Conservation (phyloP, 2,113 vertebrate species). For the Eclectus roratus region DNA sequence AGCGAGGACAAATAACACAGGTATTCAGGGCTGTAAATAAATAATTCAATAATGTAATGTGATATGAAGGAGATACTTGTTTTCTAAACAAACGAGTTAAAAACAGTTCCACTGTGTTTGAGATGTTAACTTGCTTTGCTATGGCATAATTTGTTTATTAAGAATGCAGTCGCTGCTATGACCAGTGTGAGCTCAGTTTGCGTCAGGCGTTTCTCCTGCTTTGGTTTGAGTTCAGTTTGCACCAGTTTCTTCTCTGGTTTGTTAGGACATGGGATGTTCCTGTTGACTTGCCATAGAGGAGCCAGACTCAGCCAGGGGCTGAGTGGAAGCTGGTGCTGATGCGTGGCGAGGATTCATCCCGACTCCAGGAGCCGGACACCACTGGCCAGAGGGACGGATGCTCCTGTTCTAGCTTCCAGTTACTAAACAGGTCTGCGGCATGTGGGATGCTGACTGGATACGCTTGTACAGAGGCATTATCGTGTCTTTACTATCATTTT, state of each 20-base stretch:
- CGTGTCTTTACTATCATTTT: background rate
- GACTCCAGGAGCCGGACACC: fast-evolving
- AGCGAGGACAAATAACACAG: slow-evolving; percentile 19
- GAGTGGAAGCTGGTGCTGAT: fast-evolving
- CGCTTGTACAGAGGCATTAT: background rate
- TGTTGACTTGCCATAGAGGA: background rate
- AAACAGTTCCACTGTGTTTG: slow-evolving; percentile 39
- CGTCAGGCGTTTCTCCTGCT: background rate
- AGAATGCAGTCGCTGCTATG: background rate
- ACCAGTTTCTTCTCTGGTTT: background rate
- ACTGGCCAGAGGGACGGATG: fast-evolving
- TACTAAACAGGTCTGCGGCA: too few relatives aligned
- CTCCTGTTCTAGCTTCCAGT: background rate
- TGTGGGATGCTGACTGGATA: background rate
- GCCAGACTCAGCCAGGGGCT: background rate
- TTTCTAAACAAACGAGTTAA: slow-evolving; percentile 53
- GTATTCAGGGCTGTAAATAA: slow-evolving; percentile 43
- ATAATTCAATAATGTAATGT: slow-evolving; percentile 32
- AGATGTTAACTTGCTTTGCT: background rate
- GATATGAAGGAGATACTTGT: slow-evolving; percentile 16
- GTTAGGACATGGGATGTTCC: background rate
- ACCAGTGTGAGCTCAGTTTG: background rate
- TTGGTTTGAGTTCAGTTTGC: background rate
- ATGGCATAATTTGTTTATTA: background rate
- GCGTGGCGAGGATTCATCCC: fast-evolving